Conservation (phyloP, 2,113 vertebrate species). For the Cheirogaleus medius region DNA sequence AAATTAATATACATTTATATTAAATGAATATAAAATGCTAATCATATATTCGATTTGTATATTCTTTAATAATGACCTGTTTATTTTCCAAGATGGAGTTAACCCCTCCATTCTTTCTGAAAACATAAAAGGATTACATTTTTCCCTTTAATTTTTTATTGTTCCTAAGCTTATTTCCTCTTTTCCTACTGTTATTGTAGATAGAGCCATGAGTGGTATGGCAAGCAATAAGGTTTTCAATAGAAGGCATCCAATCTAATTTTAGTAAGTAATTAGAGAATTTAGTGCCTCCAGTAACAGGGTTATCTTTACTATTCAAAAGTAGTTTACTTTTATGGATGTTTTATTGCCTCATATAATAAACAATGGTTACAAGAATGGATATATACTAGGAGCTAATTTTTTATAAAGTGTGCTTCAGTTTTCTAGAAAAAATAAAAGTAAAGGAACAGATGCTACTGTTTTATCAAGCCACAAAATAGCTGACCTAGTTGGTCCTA, state of each 20-base stretch:
- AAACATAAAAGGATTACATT: conserved; percentile 20
- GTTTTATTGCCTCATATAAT: conserved; percentile 41
- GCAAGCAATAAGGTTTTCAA: conserved; percentile 30
- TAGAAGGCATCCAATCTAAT: not conserved
- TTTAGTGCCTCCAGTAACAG: conserved; percentile 44
- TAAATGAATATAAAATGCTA: not conserved
- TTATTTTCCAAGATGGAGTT: not conserved
- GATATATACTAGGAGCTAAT: not conserved
- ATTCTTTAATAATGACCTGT: not conserved
- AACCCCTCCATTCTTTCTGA: conserved; percentile 7
- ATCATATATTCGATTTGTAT: not conserved
- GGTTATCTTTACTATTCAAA: conserved; percentile 48
- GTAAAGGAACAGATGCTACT: conserved; percentile 16
- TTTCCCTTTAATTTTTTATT: conserved; percentile 60
- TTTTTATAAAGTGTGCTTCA: not conserved
- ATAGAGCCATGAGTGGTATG: conserved; percentile 37
- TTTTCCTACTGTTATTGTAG: conserved; percentile 39
- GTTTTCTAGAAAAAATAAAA: not conserved
- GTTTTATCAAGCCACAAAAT: not conserved
- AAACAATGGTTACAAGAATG: not conserved
- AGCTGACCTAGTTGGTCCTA: not conserved
- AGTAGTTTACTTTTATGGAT: conserved; percentile 26
- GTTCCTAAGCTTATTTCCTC: conserved; percentile 38
- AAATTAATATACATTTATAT: not conserved
- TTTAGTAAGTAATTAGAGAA: conserved; percentile 62